phyloP scores from a whole-genome alignment of 2,888 invertebrate species.

The Eupithecia pulchellata region DNA sequence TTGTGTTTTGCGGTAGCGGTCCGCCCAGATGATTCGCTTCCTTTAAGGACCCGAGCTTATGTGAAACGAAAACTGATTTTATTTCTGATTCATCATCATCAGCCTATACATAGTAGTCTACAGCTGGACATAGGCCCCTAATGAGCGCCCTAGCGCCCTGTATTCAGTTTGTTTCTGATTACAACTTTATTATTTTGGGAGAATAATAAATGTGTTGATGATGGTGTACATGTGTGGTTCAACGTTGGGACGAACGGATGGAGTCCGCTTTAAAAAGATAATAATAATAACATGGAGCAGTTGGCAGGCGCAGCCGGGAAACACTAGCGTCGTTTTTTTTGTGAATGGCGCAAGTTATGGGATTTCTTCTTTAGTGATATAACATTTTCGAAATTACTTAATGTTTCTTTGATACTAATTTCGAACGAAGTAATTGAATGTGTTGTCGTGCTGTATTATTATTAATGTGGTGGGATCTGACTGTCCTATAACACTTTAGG shows the following conservation, averaged over 20 bases:
- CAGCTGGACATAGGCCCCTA: too few species aligned
- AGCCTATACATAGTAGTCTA: too few species aligned
- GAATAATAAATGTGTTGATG: too few species aligned
- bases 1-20: neutral
- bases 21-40: neutral
- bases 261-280: slow-evolving; percentile 51
- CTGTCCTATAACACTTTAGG: neutral
- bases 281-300: slow-evolving; percentile 75
- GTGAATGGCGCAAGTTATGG: slow-evolving; percentile 9
- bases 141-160: too few species aligned
- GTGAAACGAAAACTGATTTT: neutral
- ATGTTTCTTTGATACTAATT: neutral
- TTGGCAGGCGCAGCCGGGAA: slow-evolving; percentile 68
- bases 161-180: too few species aligned
- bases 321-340: slow-evolving; percentile 51
- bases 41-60: too few species aligned
- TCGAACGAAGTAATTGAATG: neutral
- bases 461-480: neutral
- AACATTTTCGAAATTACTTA: neutral
- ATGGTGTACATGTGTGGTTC: neutral
- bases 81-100: too few species aligned
- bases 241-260: slow-evolving; percentile 15
- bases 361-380: neutral
- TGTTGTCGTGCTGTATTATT: neutral
- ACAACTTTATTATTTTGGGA: too few species aligned